Base-by-base conservation (phyloP, 2,113 vertebrate genomes). In the Chionodraco myersi region DNA sequence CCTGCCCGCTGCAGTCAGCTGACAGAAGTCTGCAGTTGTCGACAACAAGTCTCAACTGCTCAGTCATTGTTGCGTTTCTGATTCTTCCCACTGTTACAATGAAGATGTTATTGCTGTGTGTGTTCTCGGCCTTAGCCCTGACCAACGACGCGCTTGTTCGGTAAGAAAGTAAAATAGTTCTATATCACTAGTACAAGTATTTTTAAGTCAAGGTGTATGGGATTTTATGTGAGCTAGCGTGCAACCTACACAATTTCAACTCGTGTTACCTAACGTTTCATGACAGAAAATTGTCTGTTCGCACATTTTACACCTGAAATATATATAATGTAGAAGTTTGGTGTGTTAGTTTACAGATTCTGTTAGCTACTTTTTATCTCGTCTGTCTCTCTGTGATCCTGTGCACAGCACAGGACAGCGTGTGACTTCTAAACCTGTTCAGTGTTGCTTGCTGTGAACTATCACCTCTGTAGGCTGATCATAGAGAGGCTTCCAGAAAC, bases 91-190 rank as follows among this genome's bases (percentile, higher is more conserved):
- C 5, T 3, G 48, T 0, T 61, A 84, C 26, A 3, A 95, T 95
- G 94, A 92, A 67, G 88, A 9, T 65, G 9, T 18, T 83, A 0
- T 30, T 65, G 11, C 10, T 94, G 76, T n/a, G 77, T 2, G 58
- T 93, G 2, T 49, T 93, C 12, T 85, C 89, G 41, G 88, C 75
- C 3, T 64, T 92, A 6, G 78, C 80, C 0, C 82, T 94, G 64
- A 84, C 77, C 12, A 59, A 58, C 61, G 82, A 94, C 36, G 94
- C 93, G 0, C 49, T 95, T 9, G 68, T 94, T 6, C 82, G 94
- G 94, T 95, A 85, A 94, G 91, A 36, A 60, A 9, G 16, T 16
- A 4, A 18, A 36, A 10, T 18, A 7, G 2, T 15, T 16, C 16
- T 12, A 57, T 12, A 57, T 12, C 4, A 26, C 36, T 0, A 26